Evolutionary conservation across 2,888 invertebrate species (phyloP).

Genomic region (Scaptomyza reducta): DNA sequence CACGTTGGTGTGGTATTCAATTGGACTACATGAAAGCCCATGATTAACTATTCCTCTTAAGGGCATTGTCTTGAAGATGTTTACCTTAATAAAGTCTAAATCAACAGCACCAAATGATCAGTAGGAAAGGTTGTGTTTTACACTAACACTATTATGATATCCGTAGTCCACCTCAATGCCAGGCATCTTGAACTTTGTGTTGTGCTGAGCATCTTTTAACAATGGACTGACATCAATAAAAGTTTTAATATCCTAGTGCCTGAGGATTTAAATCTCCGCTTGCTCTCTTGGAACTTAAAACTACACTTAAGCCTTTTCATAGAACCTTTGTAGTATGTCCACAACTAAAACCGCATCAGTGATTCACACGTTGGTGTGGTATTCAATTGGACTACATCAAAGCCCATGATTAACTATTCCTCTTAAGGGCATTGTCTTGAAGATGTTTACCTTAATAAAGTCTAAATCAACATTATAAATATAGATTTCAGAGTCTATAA

Average conservation of each 20-base stretch:
- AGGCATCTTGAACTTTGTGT: slow-evolving; percentile 1
- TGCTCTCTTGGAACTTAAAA: slow-evolving; percentile 46
- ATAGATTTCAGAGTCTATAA: neutral
- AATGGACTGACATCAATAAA: slow-evolving; percentile 41
- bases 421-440: slow-evolving; percentile 76
- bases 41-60: slow-evolving; percentile 78
- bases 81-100: slow-evolving; percentile 69
- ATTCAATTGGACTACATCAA: slow-evolving; percentile 74
- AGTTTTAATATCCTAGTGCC: slow-evolving; percentile 62
- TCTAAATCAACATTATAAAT: slow-evolving; percentile 46
- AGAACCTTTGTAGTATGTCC: slow-evolving; percentile 28
- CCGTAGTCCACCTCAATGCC: slow-evolving; percentile 82
- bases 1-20: slow-evolving; percentile 66
- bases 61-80: slow-evolving; percentile 72
- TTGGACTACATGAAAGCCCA: slow-evolving; percentile 66
- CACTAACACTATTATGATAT: too few relatives aligned
- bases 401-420: slow-evolving; percentile 69
- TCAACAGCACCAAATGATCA: slow-evolving; percentile 28
- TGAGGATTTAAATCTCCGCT: slow-evolving; percentile 34
- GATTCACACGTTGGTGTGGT: slow-evolving; percentile 52
- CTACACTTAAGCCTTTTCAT: slow-evolving; percentile 12
- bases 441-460: slow-evolving; percentile 76
- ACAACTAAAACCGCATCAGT: slow-evolving; percentile 60
- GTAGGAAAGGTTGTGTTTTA: too few relatives aligned
- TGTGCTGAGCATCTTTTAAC: slow-evolving; percentile 35